Conservation (phyloP, 2,797 vertebrate genomes). For the Argentina silus region DNA sequence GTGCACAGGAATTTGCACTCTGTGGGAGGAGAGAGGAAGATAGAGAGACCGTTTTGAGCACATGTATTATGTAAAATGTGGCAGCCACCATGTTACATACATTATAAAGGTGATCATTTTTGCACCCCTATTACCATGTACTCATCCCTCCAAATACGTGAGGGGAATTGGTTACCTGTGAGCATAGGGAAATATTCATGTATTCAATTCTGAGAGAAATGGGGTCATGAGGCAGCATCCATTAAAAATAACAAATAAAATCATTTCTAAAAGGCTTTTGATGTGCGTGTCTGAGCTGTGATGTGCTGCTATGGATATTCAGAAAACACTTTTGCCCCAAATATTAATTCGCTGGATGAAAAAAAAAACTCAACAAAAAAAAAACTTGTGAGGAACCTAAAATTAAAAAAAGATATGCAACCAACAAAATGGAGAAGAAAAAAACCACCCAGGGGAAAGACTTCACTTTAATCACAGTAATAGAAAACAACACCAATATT, state of each 20-base stretch:
- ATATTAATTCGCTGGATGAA: slow-evolving; percentile 58
- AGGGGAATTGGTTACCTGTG: slow-evolving; percentile 26
- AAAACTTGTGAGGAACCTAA: slow-evolving; percentile 13
- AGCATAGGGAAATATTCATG: slow-evolving; percentile 57
- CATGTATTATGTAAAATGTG: neutral
- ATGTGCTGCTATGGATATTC: slow-evolving; percentile 47
- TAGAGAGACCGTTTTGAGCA: neutral
- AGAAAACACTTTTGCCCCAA: slow-evolving; percentile 34
- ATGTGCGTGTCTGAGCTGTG: slow-evolving; percentile 49
- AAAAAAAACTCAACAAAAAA: neutral
- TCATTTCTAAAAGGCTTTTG: slow-evolving; percentile 52
- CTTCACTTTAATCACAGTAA: too few species aligned
- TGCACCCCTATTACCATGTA: slow-evolving; percentile 20
- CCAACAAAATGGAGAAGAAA: neutral
- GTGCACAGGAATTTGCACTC: slow-evolving; percentile 98
- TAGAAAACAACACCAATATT: too few species aligned
- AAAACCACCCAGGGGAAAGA: neutral
- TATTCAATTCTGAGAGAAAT: slow-evolving; percentile 52
- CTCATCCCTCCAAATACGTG: neutral
- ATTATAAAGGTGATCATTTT: slow-evolving; percentile 8
- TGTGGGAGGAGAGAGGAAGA: slow-evolving; percentile 51
- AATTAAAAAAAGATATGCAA: too few species aligned
- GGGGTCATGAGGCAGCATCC: slow-evolving; percentile 44
- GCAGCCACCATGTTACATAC: slow-evolving; percentile 23
- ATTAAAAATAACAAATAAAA: slow-evolving; percentile 58